These are phyloP conservation scores for Aphaenogaster ashmeadi DNA, from an alignment of 1,140 invertebrate genomes.

Conservation along the genomic window DNA sequence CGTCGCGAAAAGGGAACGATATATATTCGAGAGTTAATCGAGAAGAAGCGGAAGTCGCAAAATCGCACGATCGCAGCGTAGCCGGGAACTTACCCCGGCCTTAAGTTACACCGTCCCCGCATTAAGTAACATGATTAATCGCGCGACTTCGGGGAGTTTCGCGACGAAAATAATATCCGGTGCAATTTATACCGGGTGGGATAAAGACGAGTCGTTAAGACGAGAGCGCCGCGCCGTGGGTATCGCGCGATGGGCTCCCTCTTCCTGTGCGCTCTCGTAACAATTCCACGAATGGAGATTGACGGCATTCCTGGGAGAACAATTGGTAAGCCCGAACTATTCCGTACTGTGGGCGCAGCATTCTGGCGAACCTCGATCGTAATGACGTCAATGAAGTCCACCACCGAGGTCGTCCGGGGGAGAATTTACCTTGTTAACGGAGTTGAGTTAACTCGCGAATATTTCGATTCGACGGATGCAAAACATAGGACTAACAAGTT, in stretches of 20 bases:
- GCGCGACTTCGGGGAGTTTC: constrained; percentile 44
- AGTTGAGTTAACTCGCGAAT: constrained; percentile 47
- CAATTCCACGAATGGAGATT: constrained; percentile 65
- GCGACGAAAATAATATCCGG: constrained; percentile 66
- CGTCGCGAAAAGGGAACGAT: constrained; percentile 6
- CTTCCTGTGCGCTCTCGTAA: constrained; percentile 14
- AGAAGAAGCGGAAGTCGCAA: constrained; percentile 55
- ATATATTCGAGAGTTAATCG: constrained; percentile 46
- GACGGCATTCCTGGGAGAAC: constrained; percentile 66
- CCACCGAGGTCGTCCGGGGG: constrained; percentile 35
- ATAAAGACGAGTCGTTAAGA: constrained; percentile 54
- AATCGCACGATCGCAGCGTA: constrained; percentile 33
- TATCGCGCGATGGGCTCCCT: not conserved
- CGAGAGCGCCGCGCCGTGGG: not conserved
- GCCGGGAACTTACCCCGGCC: constrained; percentile 7
- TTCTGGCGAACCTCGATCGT: constrained; percentile 64
- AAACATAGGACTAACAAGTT: not conserved
- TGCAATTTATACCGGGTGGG: constrained; percentile 38
- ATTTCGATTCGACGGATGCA: not conserved
- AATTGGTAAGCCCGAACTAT: constrained; percentile 67
- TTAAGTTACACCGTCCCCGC: constrained; percentile 50
- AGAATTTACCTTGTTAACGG: constrained; percentile 60
- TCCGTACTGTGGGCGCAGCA: constrained; percentile 60
- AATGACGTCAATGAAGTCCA: constrained; percentile 67
- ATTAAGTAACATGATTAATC: constrained; percentile 64